Base-by-base conservation (phyloP, 2,797 vertebrate genomes). In the Xenentodon cancila region DNA sequence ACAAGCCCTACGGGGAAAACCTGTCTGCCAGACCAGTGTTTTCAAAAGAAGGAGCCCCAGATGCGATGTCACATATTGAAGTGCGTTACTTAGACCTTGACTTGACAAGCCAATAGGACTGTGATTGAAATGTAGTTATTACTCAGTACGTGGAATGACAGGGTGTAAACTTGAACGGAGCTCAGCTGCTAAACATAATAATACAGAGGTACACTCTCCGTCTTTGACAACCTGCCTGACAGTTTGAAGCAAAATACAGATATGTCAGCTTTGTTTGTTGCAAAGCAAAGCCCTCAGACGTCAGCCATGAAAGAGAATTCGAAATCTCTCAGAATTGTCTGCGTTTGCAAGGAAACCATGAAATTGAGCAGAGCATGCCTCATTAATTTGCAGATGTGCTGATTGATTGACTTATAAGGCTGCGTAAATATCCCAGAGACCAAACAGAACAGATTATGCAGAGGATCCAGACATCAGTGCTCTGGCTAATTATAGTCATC, bases 371-470 rank as follows among this genome's bases (percentile, higher is more conserved):
- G 53, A 49, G 75, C 64, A 74, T 44, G 79, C 62, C 72, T 80
- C 79, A 71, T 77, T 82, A 59, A 79, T 84, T 83, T 87, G 72
- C 80, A 85, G 68, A 85, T 83, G 77, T 84, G 84, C 79, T 60
- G 82, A 78, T 69, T 81, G 79, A 86, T 87, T 87, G 74, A 79
- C 56, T 83, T 77, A 80, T 7, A 63, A 56, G 37, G 4, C 43
- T 52, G 19, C 64, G 63, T 45, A 78, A 75, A 75, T 68, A 68
- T 81, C 55, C 68, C 76, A 53, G 71, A 72, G 64, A 55, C 52
- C 0, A 15, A 80, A 42, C 82, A 75, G 62, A 79, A 59, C 52
- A 60, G 65, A 86, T 86, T 88, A 79, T 47, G 53, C 15, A 44
- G 68, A 74, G 74, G 59, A 64, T 68, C 57, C 80, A 80, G 73